These are phyloP conservation scores for Saccopteryx leptura DNA, from an alignment of 2,113 vertebrate species.

Conservation along the genomic window DNA sequence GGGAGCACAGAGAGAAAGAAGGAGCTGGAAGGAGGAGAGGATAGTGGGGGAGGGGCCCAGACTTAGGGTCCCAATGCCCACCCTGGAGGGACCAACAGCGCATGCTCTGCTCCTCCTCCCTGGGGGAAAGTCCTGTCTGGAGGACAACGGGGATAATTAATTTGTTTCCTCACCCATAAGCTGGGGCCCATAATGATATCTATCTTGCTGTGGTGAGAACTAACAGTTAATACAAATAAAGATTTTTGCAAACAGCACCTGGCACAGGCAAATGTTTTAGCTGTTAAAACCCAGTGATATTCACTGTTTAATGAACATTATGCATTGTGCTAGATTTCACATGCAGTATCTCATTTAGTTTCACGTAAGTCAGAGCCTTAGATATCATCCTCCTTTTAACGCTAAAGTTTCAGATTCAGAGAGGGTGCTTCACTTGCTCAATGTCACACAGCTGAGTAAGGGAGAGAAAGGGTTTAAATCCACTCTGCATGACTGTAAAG, in stretches of 20 bases:
- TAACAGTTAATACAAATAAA: constrained; percentile 6
- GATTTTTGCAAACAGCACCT: background rate
- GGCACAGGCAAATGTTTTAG: background rate
- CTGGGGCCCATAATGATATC: background rate
- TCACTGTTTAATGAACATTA: background rate
- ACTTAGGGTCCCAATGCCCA: background rate
- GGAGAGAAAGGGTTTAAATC: constrained; percentile 1
- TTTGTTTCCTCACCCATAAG: constrained; percentile 22
- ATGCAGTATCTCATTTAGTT: background rate
- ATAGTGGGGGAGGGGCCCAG: background rate
- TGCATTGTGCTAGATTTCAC: background rate
- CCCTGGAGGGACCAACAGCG: background rate
- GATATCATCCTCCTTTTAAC: constrained; percentile 31
- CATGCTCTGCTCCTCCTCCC: background rate
- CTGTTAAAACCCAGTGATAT: background rate
- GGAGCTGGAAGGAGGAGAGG: background rate
- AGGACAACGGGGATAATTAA: background rate
- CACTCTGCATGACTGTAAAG: background rate
- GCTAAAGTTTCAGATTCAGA: constrained; percentile 52
- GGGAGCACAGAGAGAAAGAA: background rate
- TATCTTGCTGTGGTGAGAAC: background rate
- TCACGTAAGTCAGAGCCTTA: background rate
- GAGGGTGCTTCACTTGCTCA: background rate
- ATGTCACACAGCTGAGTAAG: constrained; percentile 7
- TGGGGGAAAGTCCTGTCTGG: background rate